Evolutionary conservation across 2,888 invertebrate genomes (phyloP), one percentile per base, ranked within the genome.

Genomic region (Xylota sylvarum): DNA sequence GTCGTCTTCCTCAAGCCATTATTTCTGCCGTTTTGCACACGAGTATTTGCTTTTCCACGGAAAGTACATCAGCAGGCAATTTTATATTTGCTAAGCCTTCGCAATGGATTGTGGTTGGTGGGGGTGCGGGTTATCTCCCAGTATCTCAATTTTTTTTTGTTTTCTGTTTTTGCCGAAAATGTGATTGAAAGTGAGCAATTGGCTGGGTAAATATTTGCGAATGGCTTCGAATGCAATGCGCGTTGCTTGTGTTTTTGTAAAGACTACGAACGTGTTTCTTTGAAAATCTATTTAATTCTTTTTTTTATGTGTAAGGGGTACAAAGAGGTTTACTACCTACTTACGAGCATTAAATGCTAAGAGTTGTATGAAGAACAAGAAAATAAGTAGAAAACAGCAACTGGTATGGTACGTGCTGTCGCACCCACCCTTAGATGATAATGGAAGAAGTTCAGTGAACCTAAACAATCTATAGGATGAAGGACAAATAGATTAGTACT

Each of bases 181-280:
- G 17, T 30, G 56, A 70, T 70, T 56, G 56, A 56, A 64, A 70
- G 56, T 43, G 46, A 70, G 17, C 70, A 70, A 69, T 69, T 69
- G 69, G 40, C 9, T 69, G 19, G 12, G 56, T 58, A 56, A 70
- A 58, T 70, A 70, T 46, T 32, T 70, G 32, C n/a, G 9, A 35
- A 58, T n/a, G 23, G 32, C 70, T 43, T 46, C 1, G 46, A 64
- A 46, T 64, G 46, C 64, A 46, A 64, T 64, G 46, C 17, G 32
- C 17, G 32, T 30, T 0, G 46, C 7, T 30, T 1, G n/a, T 17
- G 46, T 30, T 9, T 19, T 23, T 12, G 32, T 14, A 14, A 17
- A 10, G 30, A 30, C 46, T 64, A 30, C 17, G 46, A 46, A 64
- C 64, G 46, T 62, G 64, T 64, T 64, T 64, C 14, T 43, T 3